These are phyloP conservation scores for Poeciliopsis presidionis DNA, from an alignment of 2,797 vertebrate genomes.

Conservation along the genomic window DNA sequence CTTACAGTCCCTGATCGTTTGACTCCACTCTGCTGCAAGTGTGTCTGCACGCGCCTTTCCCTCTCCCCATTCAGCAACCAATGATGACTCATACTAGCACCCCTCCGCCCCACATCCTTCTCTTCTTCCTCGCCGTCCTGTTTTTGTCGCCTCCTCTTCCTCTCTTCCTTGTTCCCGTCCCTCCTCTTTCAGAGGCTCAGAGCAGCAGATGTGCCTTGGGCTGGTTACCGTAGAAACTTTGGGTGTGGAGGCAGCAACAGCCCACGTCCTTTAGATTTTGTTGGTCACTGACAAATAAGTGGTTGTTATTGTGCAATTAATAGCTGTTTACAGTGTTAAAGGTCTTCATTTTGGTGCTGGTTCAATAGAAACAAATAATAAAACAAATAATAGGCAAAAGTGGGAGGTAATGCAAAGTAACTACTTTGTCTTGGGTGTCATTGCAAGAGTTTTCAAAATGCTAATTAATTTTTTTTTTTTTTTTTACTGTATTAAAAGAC, in stretches of 20 bases:
- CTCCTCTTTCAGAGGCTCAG: not conserved
- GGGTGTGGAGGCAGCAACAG: not conserved
- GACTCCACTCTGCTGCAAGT: constrained; percentile 52
- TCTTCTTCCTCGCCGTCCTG: not conserved
- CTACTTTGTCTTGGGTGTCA: not conserved
- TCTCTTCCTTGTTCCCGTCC: not conserved
- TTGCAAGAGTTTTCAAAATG: not conserved
- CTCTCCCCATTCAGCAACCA: constrained; percentile 31
- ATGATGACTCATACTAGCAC: constrained; percentile 59
- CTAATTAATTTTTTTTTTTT: too few species aligned
- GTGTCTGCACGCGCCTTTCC: constrained; percentile 28
- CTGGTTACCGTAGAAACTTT: constrained; percentile 9
- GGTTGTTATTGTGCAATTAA: not conserved
- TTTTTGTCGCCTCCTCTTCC: constrained; percentile 7
- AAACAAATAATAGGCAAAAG: not conserved
- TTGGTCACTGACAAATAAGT: constrained; percentile 14
- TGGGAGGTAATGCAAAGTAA: not conserved
- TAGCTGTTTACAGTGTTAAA: not conserved
- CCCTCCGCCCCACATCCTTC: constrained; percentile 4
- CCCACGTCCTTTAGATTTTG: constrained; percentile 2
- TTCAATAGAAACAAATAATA: not conserved
- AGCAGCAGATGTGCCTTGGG: constrained; percentile 19
- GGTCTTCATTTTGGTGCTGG: not conserved
- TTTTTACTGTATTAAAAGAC: not conserved
- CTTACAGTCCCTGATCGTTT: constrained; percentile 47